Evolutionary conservation across 2,888 invertebrate species (phyloP), one percentile per base, ranked within the genome.

Genomic region (Amphipyra tragopoginis): DNA sequence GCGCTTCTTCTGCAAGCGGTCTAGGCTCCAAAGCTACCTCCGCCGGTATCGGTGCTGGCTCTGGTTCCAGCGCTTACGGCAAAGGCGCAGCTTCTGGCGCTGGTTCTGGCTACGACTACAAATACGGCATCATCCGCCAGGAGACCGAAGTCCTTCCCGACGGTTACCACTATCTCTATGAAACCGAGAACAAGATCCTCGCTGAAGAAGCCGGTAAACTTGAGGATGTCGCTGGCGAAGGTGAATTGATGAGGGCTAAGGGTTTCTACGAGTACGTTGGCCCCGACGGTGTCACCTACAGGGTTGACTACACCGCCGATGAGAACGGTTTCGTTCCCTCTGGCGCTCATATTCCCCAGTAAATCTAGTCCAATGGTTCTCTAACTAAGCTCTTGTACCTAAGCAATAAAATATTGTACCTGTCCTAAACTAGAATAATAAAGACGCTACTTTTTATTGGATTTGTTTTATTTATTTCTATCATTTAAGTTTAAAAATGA

Each of bases 141-240:
- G 93, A 94, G 43, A 83, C 77, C 11, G 91, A 94, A 0, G 72
- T 90, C 9, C 34, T 54, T 0, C 84, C 89, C 15, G 93, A 94
- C 1, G 93, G 94, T 26, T 94, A 94, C 84, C 94, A 93, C 79
- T 94, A 92, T 79, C 84, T 93, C 13, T 94, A 93, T 65, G 93
- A 94, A 77, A 94, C 94, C n/a, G 92, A 93, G 67, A 94, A 94
- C 86, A 94, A 90, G 64, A 94, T 94, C 68, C 89, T 92, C 13
- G 93, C 93, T 7, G 94, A 94, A 67, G 94, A 94, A 80, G 83
- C 89, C 21, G 94, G 94, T 36, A 86, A 86, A 40, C 48, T 94
- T 0, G 93, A 93, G 68, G 81, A 86, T 60, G 77, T 91, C n/a
- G 86, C 87, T 73, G 87, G 65, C 44, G 90, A 92, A 48, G 78